These are phyloP conservation scores for Drosophila sturtevanti DNA, from an alignment of 1,140 invertebrate genomes.

Conservation along the genomic window DNA sequence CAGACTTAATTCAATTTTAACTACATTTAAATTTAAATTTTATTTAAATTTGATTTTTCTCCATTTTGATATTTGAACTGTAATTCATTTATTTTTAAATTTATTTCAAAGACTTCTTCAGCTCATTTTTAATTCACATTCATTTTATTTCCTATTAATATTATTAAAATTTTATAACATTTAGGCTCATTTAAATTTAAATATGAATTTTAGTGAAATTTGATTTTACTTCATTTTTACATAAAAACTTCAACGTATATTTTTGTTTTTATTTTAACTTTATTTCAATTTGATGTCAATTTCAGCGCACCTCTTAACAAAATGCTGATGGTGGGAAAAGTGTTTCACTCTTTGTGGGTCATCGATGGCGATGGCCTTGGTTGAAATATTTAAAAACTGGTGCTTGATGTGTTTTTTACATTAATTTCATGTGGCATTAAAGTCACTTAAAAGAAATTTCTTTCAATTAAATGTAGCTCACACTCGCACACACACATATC, in stretches of 20 bases:
- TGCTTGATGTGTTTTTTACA: slow-evolving; percentile 9
- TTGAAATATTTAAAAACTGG: slow-evolving; percentile 9
- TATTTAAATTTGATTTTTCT: too few species aligned
- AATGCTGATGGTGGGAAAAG: not conserved
- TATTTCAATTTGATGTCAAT: not conserved
- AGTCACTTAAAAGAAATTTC: slow-evolving; percentile 67
- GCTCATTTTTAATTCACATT: too few species aligned
- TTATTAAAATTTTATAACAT: not conserved
- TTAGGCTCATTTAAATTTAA: not conserved
- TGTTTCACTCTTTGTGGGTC: not conserved
- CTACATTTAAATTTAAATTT: too few species aligned
- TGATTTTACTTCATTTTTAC: not conserved
- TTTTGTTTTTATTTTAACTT: not conserved
- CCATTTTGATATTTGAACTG: too few species aligned
- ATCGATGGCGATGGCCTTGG: slow-evolving; percentile 1
- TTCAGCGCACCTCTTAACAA: not conserved
- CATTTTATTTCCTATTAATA: not conserved
- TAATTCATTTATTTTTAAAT: too few species aligned
- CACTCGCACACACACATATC: slow-evolving; percentile 16
- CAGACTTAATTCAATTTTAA: too few species aligned
- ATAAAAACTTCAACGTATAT: too few species aligned
- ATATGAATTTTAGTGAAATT: not conserved
- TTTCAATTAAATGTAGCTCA: slow-evolving; percentile 75
- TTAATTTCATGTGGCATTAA: slow-evolving; percentile 40
- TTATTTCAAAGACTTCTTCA: too few species aligned